Evolutionary conservation across 2,888 invertebrate genomes (phyloP), one percentile per base, ranked within the genome.

Genomic region (Noctua fimbriata): DNA sequence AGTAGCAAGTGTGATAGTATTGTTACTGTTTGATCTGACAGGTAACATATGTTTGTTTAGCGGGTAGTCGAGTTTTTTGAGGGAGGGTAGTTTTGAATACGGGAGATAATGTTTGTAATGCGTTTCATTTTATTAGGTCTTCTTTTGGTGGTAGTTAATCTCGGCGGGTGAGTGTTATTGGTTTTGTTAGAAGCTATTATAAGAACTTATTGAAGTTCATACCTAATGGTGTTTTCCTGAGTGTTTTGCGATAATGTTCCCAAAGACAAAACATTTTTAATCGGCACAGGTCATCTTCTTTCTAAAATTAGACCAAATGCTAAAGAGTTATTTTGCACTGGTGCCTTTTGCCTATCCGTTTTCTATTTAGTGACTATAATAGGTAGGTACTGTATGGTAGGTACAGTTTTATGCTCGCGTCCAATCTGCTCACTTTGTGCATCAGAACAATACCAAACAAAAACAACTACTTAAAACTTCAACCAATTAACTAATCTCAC

Each of bases 1-100:
- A 93, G 88, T 74, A 63, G 90, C 94, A 93, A 94, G 93, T 94
- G 92, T 85, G 80, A 76, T 66, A 76, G 81, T 80, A 81, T 87
- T 82, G 79, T 83, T 79, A 70, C 79, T 80, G 78, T 84, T 80
- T 80, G 81, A 86, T 82, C 77, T 87, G 89, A 90, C 93, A 92
- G 93, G 92, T 92, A 92, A 89, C 72, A 49, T 69, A n/a, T 79
- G 77, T 86, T 85, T 84, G 24, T 73, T 74, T 74, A 76, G 41
- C 18, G 73, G 73, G 82, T 69, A 69, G 73, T 76, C 60, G 49
- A 67, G 32, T 55, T 76, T 76, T 86, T 76, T 79, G 60, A 52
- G 71, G 77, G 82, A 83, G 81, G 76, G 78, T 66, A 78, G 67
- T 66, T 67, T 79, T 76, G 69, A 76, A 79, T 76, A 58, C 60